Base-by-base conservation (phyloP, 2,888 invertebrate genomes). In the Rotaria sp. region DNA sequence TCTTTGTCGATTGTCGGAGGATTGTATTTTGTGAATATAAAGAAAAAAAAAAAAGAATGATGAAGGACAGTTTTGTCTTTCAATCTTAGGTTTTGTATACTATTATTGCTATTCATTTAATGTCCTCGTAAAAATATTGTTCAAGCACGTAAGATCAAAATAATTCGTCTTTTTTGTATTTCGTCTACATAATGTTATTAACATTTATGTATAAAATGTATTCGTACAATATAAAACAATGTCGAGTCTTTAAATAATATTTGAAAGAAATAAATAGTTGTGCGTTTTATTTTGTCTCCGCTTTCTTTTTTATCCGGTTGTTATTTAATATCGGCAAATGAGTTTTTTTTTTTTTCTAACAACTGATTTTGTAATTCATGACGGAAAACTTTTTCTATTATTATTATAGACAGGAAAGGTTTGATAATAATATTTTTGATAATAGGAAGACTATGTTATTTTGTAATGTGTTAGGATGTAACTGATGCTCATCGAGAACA, bases 121-220 rank as follows among this genome's bases (percentile, higher is more conserved):
- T 67, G 67, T 35, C 30, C 35, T 30, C 67, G 67, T 30, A 67
- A 35, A 67, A 38, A 67, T 67, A 21, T 35, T 67, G 67, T 35
- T 67, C 35, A 67, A 67, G 35, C 67, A 35, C 67, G 67, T 67
- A 67, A 67, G 67, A 67, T 30, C 30, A 67, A 67, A 67, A 67
- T 67, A 30, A 21, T 21, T 30, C 7, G 0, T 15, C 7, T 35
- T 67, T 35, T 35, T 67, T 67, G 15, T 67, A 5, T 18, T 13
- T 35, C 21, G 2, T 0, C 18, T 67, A 5, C 38, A 18, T 67
- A 67, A 13, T 18, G 35, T 67, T 35, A 35, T 38, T 67, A 67
- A 30, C 67, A 67, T 67, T 35, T 15, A 38, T 21, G 26, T 24
- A 35, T 67, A 21, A 67, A 35, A 67, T 21, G 35, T 67, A 18